Base-by-base conservation (phyloP, 2,888 invertebrate genomes). In the Malthinus flaveolus region DNA sequence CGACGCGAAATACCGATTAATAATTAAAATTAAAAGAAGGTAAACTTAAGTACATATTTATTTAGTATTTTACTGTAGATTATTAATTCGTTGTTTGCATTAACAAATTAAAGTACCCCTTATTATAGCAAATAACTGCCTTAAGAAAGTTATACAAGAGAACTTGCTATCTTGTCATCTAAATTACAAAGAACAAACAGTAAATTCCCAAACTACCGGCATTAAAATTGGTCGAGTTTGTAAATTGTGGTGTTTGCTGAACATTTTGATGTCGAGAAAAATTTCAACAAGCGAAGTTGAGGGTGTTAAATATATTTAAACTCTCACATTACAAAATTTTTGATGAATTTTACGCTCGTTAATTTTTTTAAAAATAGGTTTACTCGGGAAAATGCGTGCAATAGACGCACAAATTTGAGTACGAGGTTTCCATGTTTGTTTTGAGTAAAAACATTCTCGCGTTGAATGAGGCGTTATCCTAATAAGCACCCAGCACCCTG, bases 161-260 rank as follows among this genome's bases (percentile, higher is more conserved):
- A 32, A 12, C 36, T 49, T 49, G 13, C 32, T 39, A 49, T 49
- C 32, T 39, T 11, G 39, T 32, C 49, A 39, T 39, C 13, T 49
- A 39, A 49, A 49, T 49, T 49, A 36, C 39, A 49, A 49, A 49
- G 49, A 49, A 49, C 37, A 37, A 49, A 23, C 49, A 32, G 32
- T 49, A 49, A 49, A 49, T 49, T 37, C 12, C 39, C 12, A 36
- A 49, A 49, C 49, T 49, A 32, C 37, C 7, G 49, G 36, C 49
- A 37, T 49, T 49, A 49, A 37, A 49, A 49, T 49, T 49, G 55
- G 54, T 54, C 46, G 50, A 56, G 46, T 47, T 47, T 51, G 36
- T 42, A 42, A 42, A 42, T 42, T 49, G 54, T 36, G 36, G 47
- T 54, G 34, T 59, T 49, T 46, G 46, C 46, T 12, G 12, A 46